Conservation (phyloP, 2,797 vertebrate genomes). For the Acanthiza pusilla region DNA sequence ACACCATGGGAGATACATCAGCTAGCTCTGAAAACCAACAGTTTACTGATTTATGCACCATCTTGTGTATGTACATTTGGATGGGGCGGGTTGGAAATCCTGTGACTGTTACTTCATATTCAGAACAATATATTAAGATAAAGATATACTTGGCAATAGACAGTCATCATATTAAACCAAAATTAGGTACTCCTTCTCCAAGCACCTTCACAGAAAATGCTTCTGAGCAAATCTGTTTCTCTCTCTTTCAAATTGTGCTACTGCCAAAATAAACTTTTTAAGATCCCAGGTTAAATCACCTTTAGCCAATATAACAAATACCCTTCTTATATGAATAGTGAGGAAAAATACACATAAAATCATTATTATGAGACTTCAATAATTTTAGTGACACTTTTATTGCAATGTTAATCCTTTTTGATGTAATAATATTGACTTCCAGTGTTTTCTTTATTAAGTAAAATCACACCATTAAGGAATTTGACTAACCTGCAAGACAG, state of each 20-base stretch:
- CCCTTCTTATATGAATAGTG: background rate
- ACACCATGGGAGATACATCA: background rate
- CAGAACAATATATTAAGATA: background rate
- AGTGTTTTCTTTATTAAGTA: background rate
- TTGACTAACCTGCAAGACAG: background rate
- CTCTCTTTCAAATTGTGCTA: background rate
- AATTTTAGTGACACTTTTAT: background rate
- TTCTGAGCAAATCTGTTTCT: background rate
- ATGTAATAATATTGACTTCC: background rate
- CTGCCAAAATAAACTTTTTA: background rate
- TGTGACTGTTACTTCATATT: background rate
- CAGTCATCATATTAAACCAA: background rate
- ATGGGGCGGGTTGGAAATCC: background rate
- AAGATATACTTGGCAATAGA: background rate
- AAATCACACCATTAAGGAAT: background rate
- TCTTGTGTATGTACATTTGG: background rate
- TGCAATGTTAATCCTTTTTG: background rate
- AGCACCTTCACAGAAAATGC: background rate
- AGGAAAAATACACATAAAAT: background rate
- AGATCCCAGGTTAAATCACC: background rate
- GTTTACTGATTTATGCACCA: fast-evolving
- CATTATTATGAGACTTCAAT: background rate
- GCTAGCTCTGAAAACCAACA: background rate
- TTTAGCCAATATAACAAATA: background rate
- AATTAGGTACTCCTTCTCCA: background rate